Conservation (phyloP, 1,140 invertebrate species). For the Prorops nasuta region DNA sequence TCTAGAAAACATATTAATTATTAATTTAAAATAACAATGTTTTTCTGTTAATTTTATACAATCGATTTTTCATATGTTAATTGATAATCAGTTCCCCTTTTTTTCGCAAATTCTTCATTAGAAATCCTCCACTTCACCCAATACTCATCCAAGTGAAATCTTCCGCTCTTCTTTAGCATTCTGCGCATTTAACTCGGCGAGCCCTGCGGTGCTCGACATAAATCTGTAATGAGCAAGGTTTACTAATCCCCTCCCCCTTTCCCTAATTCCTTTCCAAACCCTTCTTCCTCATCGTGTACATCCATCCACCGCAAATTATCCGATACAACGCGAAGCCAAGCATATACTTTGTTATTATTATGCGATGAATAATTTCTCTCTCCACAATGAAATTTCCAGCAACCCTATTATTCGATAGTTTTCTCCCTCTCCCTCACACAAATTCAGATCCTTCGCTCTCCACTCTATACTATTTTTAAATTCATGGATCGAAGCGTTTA, state of each 20-base stretch:
- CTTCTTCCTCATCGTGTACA: not conserved
- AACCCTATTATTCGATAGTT: not conserved
- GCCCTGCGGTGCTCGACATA: not conserved
- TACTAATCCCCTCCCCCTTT: not conserved
- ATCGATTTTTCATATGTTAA: too few relatives aligned
- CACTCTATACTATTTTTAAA: not conserved
- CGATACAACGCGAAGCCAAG: not conserved
- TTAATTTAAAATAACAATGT: too few relatives aligned
- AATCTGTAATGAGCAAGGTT: not conserved
- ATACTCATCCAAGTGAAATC: not conserved
- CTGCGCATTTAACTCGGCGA: not conserved
- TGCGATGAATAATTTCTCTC: constrained; percentile 10
- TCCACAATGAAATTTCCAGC: too few relatives aligned
- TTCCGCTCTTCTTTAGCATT: not conserved
- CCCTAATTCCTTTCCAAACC: not conserved
- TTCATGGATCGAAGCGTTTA: not conserved
- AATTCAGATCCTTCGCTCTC: constrained; percentile 16
- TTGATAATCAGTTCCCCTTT: too few relatives aligned
- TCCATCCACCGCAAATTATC: not conserved
- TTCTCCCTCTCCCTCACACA: constrained; percentile 10
- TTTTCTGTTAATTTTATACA: too few relatives aligned
- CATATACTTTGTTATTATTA: not conserved
- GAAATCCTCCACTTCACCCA: not conserved
- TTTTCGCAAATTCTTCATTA: too few relatives aligned
- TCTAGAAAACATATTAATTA: too few relatives aligned